phyloP scores from a whole-genome alignment of 2,888 invertebrate genomes.

The Pachymerium ferrugineum region DNA sequence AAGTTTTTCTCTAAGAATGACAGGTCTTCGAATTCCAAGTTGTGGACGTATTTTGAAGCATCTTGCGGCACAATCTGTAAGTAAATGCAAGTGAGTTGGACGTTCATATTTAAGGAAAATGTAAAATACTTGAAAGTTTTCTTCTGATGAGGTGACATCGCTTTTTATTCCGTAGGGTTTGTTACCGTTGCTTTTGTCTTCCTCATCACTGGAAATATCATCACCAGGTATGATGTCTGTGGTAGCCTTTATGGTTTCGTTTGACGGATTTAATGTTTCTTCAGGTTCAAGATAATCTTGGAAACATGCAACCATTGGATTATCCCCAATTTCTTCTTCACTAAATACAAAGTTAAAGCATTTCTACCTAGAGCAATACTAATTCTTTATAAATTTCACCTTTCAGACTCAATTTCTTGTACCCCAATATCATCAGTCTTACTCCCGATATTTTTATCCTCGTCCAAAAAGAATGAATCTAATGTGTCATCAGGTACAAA shows the following conservation, averaged over 20 bases:
- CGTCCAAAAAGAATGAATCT: constrained; percentile 70
- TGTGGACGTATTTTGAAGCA: background rate
- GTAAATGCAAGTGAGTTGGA: background rate
- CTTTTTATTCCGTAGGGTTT: background rate
- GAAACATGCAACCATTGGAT: constrained; percentile 74
- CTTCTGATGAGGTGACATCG: background rate
- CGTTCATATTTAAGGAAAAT: background rate
- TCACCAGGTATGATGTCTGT: background rate
- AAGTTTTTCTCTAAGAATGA: background rate
- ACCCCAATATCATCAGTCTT: constrained; percentile 40
- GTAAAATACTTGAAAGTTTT: background rate
- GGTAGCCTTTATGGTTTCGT: background rate
- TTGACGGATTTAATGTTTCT: constrained; percentile 45
- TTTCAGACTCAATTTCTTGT: background rate
- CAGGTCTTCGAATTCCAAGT: background rate
- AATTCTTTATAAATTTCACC: background rate
- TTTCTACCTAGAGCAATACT: background rate
- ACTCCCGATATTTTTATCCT: constrained; percentile 48
- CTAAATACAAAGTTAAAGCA: constrained; percentile 49
- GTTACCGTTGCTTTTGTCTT: background rate
- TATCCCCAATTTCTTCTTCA: constrained; percentile 54
- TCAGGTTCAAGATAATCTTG: constrained; percentile 76
- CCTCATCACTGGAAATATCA: constrained; percentile 25
- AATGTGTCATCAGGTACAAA: constrained; percentile 63
- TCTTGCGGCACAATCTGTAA: no score